A percentile compares a stretch with the other conserved stretches of the same genome.
These are phyloP conservation scores for Leucoraja erinaceus DNA, from an alignment of 2,113 vertebrate genomes.

Conservation along the genomic window DNA sequence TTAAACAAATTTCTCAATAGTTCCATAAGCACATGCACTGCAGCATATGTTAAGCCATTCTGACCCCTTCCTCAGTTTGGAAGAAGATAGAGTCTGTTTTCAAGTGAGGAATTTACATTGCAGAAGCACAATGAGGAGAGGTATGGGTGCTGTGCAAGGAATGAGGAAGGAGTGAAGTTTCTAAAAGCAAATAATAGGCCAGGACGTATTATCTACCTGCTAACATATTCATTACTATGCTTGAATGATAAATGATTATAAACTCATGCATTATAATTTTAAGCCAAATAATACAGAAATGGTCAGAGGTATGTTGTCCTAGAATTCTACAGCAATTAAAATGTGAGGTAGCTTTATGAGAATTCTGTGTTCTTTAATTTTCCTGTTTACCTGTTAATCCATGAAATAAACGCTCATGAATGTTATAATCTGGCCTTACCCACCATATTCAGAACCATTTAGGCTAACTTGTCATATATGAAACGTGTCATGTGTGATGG, in stretches of 20 bases:
- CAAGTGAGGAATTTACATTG: neutral
- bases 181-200: slow-evolving; percentile 5
- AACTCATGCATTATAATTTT: neutral
- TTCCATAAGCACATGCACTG: slow-evolving; percentile 19
- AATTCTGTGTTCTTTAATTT: neutral
- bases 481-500: neutral
- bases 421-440: neutral
- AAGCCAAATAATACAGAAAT: neutral
- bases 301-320: slow-evolving; percentile 7
- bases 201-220: slow-evolving; percentile 25
- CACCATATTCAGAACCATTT: neutral
- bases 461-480: neutral
- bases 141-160: neutral
- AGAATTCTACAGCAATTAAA: neutral
- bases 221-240: neutral
- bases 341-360: neutral
- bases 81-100: slow-evolving; percentile 4
- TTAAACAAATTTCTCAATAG: neutral
- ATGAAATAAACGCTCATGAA: neutral
- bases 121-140: slow-evolving; percentile 8
- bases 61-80: neutral
- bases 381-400: neutral
- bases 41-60: slow-evolving; percentile 36
- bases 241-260: neutral
- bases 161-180: neutral